Evolutionary conservation across 2,113 vertebrate genomes (phyloP).

Genomic region (Cyprinodon tularosa): DNA sequence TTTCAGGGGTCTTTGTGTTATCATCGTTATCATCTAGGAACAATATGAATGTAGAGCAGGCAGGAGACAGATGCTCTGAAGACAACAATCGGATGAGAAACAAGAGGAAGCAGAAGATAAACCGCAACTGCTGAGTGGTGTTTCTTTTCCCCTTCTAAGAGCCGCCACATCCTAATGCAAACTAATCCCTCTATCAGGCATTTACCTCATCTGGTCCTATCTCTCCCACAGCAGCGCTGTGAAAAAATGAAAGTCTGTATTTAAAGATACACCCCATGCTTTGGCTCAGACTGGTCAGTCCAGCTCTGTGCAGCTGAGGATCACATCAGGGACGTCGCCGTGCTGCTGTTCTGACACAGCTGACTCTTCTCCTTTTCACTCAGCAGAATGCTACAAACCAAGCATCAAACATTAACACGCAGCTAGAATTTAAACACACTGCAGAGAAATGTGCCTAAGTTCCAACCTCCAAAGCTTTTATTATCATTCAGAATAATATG

Average conservation of each 20-base stretch:
- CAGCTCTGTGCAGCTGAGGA: slow-evolving; percentile 14
- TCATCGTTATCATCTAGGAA: slow-evolving; percentile 36
- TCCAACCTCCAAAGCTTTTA: background rate
- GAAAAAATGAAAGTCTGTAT: slow-evolving; percentile 60
- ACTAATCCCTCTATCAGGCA: slow-evolving; percentile 67
- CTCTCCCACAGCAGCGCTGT: slow-evolving; percentile 5
- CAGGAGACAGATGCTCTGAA: slow-evolving; percentile 42
- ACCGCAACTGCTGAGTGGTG: slow-evolving; percentile 32
- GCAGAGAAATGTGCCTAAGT: slow-evolving; percentile 2
- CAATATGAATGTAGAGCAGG: slow-evolving; percentile 37
- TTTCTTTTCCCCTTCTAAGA: slow-evolving; percentile 42
- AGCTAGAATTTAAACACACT: slow-evolving; percentile 4
- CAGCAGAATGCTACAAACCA: slow-evolving; percentile 27
- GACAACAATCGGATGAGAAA: slow-evolving; percentile 16
- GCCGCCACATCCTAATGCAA: slow-evolving; percentile 58
- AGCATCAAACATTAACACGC: background rate
- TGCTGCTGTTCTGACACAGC: slow-evolving; percentile 29
- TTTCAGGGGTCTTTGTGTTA: slow-evolving; percentile 7
- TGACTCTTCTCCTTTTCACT: slow-evolving; percentile 35
- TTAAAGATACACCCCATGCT: slow-evolving; percentile 22
- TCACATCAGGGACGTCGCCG: slow-evolving; percentile 32
- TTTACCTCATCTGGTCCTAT: slow-evolving; percentile 55
- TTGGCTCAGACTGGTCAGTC: slow-evolving; percentile 6
- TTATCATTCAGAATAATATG: background rate
- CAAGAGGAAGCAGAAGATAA: slow-evolving; percentile 36